Evolutionary conservation across 2,888 invertebrate species (phyloP), one percentile per base, ranked within the genome.

Genomic region (Geotrupes spiniger): DNA sequence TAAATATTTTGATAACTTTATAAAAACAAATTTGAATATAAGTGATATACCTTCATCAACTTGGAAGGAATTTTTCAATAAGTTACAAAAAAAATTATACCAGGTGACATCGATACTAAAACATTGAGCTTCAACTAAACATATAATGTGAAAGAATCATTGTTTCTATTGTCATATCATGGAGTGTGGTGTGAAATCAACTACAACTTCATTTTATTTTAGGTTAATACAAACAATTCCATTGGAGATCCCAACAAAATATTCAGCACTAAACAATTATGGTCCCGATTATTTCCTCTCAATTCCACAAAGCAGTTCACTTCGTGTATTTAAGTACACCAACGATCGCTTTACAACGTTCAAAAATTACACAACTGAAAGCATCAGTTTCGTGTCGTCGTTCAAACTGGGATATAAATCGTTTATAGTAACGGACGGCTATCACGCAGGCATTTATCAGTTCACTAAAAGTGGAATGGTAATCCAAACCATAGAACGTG

Each of bases 341-440:
- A 44, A 58, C 2, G 49, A 55, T n/a, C 59, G 53, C 29, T 71
- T 71, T 49, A 36, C 53, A 9, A 36, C 50, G 1, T 64, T 57
- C 62, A 51, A 66, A 60, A 11, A 46, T 73, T 8, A 29, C 14
- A 44, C 27, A 4, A n/a, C 40, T 9, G 21, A 39, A 27, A 21
- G 46, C 14, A 25, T 14, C 9, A 21, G 40, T 17, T 21, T 26
- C 38, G 27, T 45, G 14, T 56, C 59, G 9, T 61, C 70, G 5
- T 74, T 74, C 52, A 63, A 67, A 49, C 62, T 70, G 17, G 69
- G 68, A 8, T 66, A 64, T 29, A 64, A 69, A 52, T 61, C 68
- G 1, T 75, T 70, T 52, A 47, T 74, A 17, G 70, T 72, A 6
- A 51, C 73, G 12, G 67, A 68, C 42, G 74, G 74, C 1, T 46